phyloP scores from a whole-genome alignment of 2,113 vertebrate species.

The Bubo bubo region DNA sequence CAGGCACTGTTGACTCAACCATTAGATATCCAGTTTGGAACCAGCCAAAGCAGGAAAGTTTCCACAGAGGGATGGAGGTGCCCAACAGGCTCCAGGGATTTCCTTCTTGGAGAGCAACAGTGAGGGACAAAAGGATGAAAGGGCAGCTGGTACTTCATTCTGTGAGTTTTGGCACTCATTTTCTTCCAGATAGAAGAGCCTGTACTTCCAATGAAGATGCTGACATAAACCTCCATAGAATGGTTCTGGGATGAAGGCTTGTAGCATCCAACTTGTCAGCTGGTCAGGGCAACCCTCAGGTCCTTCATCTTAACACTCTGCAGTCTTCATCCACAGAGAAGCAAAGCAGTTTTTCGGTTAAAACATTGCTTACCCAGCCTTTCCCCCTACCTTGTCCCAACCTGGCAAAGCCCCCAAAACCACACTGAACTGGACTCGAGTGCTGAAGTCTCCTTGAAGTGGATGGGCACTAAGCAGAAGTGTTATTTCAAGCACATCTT shows the following conservation, averaged over 20 bases:
- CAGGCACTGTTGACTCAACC: not conserved
- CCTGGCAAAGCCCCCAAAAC: not conserved
- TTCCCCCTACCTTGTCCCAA: not conserved
- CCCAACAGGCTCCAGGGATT: not conserved
- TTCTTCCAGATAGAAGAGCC: not conserved
- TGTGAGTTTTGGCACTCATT: not conserved
- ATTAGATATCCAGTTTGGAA: not conserved
- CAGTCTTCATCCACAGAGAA: not conserved
- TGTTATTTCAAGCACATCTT: not conserved
- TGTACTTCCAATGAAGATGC: not conserved
- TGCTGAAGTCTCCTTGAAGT: not conserved
- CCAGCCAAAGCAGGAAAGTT: not conserved
- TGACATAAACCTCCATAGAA: not conserved
- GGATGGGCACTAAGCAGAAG: not conserved
- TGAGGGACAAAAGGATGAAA: not conserved
- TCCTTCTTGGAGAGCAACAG: not conserved
- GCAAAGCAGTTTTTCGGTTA: not conserved
- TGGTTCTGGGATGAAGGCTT: not conserved
- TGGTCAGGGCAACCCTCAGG: not conserved
- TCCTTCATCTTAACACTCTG: not conserved
- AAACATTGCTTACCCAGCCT: not conserved
- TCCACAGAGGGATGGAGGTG: not conserved
- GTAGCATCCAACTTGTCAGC: not conserved
- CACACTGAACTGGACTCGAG: not conserved
- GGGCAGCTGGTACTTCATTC: not conserved